These are phyloP conservation scores for Tachuris rubrigastra DNA, from an alignment of 2,113 vertebrate species.

Conservation along the genomic window DNA sequence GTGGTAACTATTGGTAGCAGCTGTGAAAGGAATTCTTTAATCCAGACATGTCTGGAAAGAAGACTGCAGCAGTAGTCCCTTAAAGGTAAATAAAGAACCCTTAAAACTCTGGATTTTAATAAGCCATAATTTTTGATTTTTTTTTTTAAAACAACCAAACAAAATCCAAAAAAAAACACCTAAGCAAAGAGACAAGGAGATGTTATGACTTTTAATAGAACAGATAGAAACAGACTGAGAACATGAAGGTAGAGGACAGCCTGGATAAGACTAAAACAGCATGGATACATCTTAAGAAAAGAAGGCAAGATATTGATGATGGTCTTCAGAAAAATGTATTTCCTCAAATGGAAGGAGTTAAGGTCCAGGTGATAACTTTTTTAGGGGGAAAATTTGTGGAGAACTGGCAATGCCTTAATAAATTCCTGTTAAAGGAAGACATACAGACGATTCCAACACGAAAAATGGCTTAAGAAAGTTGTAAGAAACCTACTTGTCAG, in stretches of 20 bases:
- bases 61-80: neutral
- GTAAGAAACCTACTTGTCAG: neutral
- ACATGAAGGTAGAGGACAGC: neutral
- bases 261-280: neutral
- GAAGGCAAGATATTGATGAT: neutral
- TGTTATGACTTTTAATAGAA: neutral
- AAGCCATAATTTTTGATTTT: neutral
- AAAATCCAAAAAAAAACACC: neutral
- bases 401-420: neutral
- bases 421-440: neutral
- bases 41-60: neutral
- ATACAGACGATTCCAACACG: neutral
- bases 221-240: neutral
- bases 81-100: neutral
- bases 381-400: neutral
- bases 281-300: neutral
- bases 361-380: neutral
- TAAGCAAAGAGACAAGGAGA: neutral
- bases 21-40: neutral
- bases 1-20: neutral
- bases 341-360: neutral
- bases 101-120: neutral
- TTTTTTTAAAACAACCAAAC: neutral
- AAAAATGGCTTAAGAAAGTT: neutral
- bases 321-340: neutral